Base-by-base conservation (phyloP, 2,113 vertebrate species). In the Galemys pyrenaicus region DNA sequence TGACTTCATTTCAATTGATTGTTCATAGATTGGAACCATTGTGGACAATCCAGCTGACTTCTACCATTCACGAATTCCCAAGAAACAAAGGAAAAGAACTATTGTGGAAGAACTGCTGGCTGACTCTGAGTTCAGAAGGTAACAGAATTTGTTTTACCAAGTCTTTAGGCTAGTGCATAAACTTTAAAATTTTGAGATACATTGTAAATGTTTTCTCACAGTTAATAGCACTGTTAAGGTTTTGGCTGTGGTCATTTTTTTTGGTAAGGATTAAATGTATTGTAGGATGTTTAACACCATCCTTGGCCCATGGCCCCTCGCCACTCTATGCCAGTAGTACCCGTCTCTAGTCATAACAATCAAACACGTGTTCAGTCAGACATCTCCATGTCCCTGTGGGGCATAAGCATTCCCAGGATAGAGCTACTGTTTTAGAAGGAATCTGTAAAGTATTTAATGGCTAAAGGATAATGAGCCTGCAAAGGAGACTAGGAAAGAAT, bases 91-190 rank as follows among this genome's bases (percentile, higher is more conserved):
- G 97, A 99, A 99, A 97, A 99, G 98, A 93, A 99, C 99, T n/a
- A 99, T 99, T 96, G 99, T 99, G 97, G 99, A 99, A 96, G 99
- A 99, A 97, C 97, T 99, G 95, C 98, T 99, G 71, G 98, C 98
- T 9, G 99, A 99, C 92, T 99, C 99, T 9, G 98, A 99, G 91
- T 99, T 99, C 91, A 99, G 99, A 98, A 99, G 99, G 99, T 99
- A 97, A 94, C 73, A 0, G 1, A 41, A 75, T 96, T 94, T 70
- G 41, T 65, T 94, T 78, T 16, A 56, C 41, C 10, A 79, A 82
- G 84, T 78, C 35, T 94, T 87, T 49, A 93, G 74, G 91, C 20
- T 24, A 16, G 19, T 68, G n/a, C 12, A 35, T n/a, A 68, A 35
- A 35, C 19, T 70, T 20, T 32, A n/a, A 17, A n/a, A n/a, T 35